Evolutionary conservation across 1,140 invertebrate species (phyloP), one percentile per base, ranked within the genome.

Genomic region (Holotrichia oblita): DNA sequence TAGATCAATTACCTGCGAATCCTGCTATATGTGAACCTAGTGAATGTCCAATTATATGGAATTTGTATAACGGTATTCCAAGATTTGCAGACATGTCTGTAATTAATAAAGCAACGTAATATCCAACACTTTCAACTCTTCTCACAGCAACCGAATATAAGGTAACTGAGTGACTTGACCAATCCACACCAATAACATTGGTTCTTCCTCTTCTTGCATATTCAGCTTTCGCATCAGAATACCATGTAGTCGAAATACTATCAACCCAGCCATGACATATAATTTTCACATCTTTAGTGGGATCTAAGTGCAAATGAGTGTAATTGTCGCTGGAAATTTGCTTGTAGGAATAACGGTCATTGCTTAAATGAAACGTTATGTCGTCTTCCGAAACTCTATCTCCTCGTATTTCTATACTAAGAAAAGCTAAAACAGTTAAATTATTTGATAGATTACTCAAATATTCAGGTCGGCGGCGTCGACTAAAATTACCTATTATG

Each of bases 1-100:
- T 34, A 34, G 27, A 34, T 34, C 4, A 34, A 34, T 34, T 73
- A 73, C 64, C 77, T 22, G 41, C 24, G n/a, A 78, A 40, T 72
- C 64, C 85, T 10, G 83, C 83, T 27, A 87, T 82, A 75, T 88
- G 87, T 0, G 83, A 87, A 0, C 88, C 87, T 61, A 87, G 82
- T 40, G 85, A 86, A 79, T 85, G 85, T 8, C 85, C 84, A 44
- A 85, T 82, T n/a, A 85, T 73, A 78, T 86, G 85, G n/a, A 85
- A 59, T 10, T 61, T 48, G 7, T 78, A 80, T 75, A 84, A 79
- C 3, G 77, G 74, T 9, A 83, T 64, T n/a, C 69, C 77, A 6
- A 55, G 40, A 14, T 22, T 77, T 24, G 7, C 2, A 22, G 10
- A 20, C 20, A 48, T 42, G 27, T 41, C 27, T n/a, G 34, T 34